Percentiles rank a stretch among this genome's conserved stretches.
Conservation (phyloP, 2,113 vertebrate species). For the Psilopsiagon aymara region DNA sequence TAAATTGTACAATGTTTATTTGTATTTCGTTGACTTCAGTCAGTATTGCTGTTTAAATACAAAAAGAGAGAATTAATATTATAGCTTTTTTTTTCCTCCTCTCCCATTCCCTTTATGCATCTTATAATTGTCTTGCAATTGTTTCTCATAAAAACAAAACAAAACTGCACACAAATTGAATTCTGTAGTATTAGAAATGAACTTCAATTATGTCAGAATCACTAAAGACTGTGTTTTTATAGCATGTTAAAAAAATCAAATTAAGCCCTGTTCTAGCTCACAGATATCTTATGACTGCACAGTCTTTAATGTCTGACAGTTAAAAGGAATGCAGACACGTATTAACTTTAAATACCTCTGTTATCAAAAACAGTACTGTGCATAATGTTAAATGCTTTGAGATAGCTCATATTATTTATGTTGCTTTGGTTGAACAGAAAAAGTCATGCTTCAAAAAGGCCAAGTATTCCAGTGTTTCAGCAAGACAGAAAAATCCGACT, state of each 20-base stretch:
- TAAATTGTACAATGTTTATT: background rate
- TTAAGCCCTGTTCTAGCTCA: background rate
- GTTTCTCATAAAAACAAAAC: background rate
- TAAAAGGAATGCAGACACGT: background rate
- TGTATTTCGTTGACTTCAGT: background rate
- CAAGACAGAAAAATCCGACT: background rate
- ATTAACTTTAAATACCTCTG: conserved; percentile 18
- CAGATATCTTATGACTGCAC: background rate
- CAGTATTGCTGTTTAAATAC: background rate
- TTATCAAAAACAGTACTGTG: background rate
- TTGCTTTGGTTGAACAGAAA: background rate
- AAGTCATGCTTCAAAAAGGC: background rate
- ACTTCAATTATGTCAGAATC: background rate
- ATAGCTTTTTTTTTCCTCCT: background rate
- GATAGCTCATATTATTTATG: background rate
- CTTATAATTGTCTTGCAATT: background rate
- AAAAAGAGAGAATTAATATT: background rate
- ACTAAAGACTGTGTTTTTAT: background rate
- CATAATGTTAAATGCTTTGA: background rate
- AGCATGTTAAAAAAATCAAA: background rate
- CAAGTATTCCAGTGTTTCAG: background rate
- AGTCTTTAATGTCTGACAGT: background rate
- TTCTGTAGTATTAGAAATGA: background rate
- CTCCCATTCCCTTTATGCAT: background rate
- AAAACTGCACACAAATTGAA: background rate